Evolutionary conservation across 30 jellyfish, hydroid and myxozoan genomes (phyloP).

Genomic region (Turritopsis dohrnii): DNA sequence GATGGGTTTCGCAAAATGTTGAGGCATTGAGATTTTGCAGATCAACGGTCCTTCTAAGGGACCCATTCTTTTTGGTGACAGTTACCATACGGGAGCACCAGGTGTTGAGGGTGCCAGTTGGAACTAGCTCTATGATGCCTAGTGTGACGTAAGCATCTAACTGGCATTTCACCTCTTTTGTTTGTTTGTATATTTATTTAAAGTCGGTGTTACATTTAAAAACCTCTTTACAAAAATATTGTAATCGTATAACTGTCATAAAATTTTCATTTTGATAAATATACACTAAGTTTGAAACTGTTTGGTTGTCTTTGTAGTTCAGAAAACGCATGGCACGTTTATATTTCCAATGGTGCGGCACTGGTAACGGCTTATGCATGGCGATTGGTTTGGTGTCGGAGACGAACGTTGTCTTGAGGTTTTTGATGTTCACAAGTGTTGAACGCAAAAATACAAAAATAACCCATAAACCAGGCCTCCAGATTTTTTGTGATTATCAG

Average conservation of each 20-base stretch:
- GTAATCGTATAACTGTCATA: too few species aligned
- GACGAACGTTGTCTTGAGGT: conserved; percentile 9
- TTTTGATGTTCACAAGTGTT: conserved; percentile 14
- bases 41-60: too few species aligned
- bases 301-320: too few species aligned
- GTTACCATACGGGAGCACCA: conserved; percentile 63
- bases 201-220: too few species aligned
- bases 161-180: too few species aligned
- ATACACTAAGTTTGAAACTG: too few species aligned
- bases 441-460: conserved; percentile 16
- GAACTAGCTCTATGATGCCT: conserved; percentile 39
- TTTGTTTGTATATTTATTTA: too few species aligned
- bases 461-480: background rate
- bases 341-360: conserved; percentile 33
- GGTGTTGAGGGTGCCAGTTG: conserved; percentile 32
- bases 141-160: conserved; percentile 42
- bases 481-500: background rate
- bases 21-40: too few species aligned
- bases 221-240: too few species aligned
- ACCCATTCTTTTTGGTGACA: conserved; percentile 42
- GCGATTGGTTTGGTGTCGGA: conserved; percentile 15
- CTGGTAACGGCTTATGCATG: conserved; percentile 27
- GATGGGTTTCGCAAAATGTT: too few species aligned
- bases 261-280: too few species aligned
- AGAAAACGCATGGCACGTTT: too few species aligned